Evolutionary conservation across 2,113 vertebrate species (phyloP).

Genomic region (Seriola aureovittata): DNA sequence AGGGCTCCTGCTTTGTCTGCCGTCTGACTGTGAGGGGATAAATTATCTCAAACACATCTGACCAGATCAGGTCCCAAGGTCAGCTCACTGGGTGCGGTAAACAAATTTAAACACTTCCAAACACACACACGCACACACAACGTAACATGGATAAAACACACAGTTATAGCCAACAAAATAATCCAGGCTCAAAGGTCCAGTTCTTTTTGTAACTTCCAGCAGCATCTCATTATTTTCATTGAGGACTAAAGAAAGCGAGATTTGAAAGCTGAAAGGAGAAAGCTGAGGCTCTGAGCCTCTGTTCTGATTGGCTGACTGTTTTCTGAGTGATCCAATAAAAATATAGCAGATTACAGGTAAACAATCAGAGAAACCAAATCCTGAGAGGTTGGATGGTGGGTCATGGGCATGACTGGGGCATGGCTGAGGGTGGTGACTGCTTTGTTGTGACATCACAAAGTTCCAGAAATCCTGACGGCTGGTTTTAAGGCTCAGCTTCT

Average conservation of each 20-base stretch:
- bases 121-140: background rate
- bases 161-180: background rate
- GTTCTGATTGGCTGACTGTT: too few species aligned
- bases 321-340: too few species aligned
- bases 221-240: background rate
- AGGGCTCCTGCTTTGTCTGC: conserved; percentile 40
- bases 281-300: too few species aligned
- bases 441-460: too few species aligned
- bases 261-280: background rate
- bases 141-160: background rate
- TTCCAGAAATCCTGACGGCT: too few species aligned
- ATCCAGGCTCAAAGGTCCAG: background rate
- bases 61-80: conserved; percentile 21
- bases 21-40: conserved; percentile 40
- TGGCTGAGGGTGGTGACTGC: too few species aligned
- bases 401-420: too few species aligned
- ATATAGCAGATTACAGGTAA: too few species aligned
- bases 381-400: too few species aligned
- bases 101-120: background rate
- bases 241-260: background rate
- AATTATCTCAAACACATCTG: conserved; percentile 42
- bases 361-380: too few species aligned
- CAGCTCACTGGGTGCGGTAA: background rate
- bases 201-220: background rate
- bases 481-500: too few species aligned